Percentiles rank a stretch among this genome's conserved stretches.
Conservation (phyloP, 2,888 invertebrate genomes). For the Protodeltote pygarga region DNA sequence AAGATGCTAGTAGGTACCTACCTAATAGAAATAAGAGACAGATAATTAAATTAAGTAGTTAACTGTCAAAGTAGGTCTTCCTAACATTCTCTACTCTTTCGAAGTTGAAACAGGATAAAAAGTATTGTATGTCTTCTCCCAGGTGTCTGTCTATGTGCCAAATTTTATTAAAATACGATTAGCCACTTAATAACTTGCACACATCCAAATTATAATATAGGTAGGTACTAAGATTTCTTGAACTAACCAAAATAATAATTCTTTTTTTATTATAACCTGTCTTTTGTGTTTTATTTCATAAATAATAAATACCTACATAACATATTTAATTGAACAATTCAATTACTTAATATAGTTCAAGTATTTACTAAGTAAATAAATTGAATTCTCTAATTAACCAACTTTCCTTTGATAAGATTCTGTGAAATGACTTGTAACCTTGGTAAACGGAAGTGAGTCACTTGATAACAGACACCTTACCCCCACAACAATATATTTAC, state of each 20-base stretch:
- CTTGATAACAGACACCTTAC: constrained; percentile 38
- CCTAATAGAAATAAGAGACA: not conserved
- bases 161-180: no score
- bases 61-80: constrained; percentile 3
- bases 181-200: no score
- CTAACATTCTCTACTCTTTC: not conserved
- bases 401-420: constrained; percentile 36
- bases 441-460: constrained; percentile 42
- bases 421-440: constrained; percentile 33
- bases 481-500: constrained; percentile 2
- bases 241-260: no score
- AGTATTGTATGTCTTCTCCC: no score
- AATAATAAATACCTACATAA: no score
- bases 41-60: not conserved
- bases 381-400: constrained; percentile 5
- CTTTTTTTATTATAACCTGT: no score
- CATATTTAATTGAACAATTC: not conserved
- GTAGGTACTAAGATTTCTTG: no score
- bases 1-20: not conserved
- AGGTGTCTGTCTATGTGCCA: no score
- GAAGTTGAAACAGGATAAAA: no score
- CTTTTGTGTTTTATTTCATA: no score
- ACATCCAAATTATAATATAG: no score
- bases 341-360: not conserved
- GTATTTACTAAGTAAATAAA: constrained; percentile 3